These are phyloP conservation scores for Pogonognathellus flavescens DNA, from an alignment of 1,140 invertebrate species.

Conservation along the genomic window DNA sequence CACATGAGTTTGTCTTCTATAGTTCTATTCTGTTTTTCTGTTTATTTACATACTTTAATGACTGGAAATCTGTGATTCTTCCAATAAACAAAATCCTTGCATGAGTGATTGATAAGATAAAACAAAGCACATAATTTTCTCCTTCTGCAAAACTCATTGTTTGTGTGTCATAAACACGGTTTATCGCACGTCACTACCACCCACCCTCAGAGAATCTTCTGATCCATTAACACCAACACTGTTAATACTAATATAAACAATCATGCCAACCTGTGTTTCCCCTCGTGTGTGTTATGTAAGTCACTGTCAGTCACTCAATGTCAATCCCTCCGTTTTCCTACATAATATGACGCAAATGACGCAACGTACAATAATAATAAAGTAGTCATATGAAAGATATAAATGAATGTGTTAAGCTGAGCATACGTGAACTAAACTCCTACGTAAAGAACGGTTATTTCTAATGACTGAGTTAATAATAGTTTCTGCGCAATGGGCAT, in stretches of 20 bases:
- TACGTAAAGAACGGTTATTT: no score
- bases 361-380: no score
- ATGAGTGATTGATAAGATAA: slow-evolving; percentile 46
- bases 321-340: no score
- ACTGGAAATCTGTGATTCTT: slow-evolving; percentile 19
- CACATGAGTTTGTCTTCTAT: background rate
- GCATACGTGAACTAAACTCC: no score
- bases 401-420: no score
- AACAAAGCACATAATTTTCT: slow-evolving; percentile 36
- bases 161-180: slow-evolving; percentile 10
- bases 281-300: no score
- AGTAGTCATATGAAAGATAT: no score
- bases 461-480: no score
- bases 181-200: background rate
- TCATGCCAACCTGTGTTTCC: no score
- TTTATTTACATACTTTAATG: slow-evolving; percentile 1
- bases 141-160: slow-evolving; percentile 8
- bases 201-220: background rate
- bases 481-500: no score
- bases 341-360: no score
- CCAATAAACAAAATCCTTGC: slow-evolving; percentile 43
- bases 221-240: background rate
- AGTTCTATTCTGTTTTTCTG: background rate
- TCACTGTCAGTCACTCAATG: no score
- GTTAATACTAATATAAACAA: background rate